Evolutionary conservation across 1,140 invertebrate genomes (phyloP).

Genomic region (Varroa destructor): DNA sequence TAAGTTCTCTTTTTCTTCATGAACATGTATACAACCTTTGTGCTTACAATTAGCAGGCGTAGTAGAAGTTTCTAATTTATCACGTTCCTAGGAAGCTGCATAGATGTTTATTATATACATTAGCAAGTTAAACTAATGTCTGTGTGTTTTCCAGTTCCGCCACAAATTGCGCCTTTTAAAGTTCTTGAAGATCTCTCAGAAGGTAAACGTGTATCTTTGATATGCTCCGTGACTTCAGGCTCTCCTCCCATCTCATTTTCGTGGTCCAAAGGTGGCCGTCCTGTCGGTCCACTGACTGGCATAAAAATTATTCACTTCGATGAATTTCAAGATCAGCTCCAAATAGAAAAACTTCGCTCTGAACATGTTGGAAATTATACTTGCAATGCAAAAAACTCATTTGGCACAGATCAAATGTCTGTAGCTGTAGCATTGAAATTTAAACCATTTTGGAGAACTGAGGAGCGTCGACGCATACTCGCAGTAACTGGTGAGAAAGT

Average conservation of each 20-base stretch:
- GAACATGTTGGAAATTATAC: conserved; percentile 35
- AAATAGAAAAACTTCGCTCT: conserved; percentile 30
- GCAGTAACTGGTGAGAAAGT: conserved; percentile 20
- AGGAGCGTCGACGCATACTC: not conserved
- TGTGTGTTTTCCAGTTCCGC: not conserved
- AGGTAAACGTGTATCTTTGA: conserved; percentile 15
- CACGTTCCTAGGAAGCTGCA: too few relatives aligned
- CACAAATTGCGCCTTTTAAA: conserved; percentile 19
- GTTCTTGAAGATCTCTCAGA: conserved; percentile 14
- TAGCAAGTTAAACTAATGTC: too few relatives aligned
- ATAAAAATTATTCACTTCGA: conserved; percentile 32
- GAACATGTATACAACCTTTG: too few relatives aligned
- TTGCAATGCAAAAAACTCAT: conserved; percentile 35
- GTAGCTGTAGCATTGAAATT: conserved; percentile 6
- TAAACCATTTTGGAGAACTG: too few relatives aligned
- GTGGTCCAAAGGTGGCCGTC: conserved; percentile 69
- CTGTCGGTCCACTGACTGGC: conserved; percentile 47
- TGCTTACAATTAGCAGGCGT: too few relatives aligned
- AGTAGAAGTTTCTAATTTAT: too few relatives aligned
- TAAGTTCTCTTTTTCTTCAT: too few relatives aligned
- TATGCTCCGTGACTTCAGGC: conserved; percentile 81
- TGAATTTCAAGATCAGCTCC: conserved; percentile 32
- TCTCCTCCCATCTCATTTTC: conserved; percentile 77
- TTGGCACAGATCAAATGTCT: conserved; percentile 28
- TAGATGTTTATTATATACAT: too few relatives aligned